These are phyloP conservation scores for Neodiprion pinetum DNA, from an alignment of 1,140 invertebrate species.

Conservation along the genomic window DNA sequence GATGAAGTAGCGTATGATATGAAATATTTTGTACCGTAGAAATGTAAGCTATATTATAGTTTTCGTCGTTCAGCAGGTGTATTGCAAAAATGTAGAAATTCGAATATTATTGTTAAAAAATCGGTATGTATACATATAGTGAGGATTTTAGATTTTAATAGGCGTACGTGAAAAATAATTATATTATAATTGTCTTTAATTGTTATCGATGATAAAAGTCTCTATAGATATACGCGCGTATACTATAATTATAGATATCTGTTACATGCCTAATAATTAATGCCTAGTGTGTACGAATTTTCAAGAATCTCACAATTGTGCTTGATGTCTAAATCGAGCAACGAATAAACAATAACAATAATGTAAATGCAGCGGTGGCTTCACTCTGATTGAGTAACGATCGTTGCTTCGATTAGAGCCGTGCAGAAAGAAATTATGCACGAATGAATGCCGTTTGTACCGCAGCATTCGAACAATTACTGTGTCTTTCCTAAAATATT, in stretches of 20 bases:
- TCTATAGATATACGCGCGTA: not conserved
- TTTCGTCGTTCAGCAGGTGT: no score
- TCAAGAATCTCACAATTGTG: not conserved
- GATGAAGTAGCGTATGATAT: not conserved
- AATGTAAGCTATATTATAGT: not conserved
- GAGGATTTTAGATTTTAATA: no score
- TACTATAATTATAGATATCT: not conserved
- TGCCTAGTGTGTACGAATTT: not conserved
- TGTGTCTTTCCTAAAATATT: not conserved
- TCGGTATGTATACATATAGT: no score
- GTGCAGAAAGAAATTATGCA: not conserved
- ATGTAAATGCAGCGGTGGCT: not conserved
- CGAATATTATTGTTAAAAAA: no score
- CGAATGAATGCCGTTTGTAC: not conserved
- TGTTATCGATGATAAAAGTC: not conserved
- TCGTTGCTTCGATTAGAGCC: no score
- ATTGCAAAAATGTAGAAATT: no score
- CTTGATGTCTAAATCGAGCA: not conserved
- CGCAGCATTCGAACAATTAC: not conserved
- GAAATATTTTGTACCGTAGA: not conserved
- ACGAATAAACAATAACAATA: not conserved
- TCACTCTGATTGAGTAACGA: not conserved
- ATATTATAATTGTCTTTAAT: not conserved
- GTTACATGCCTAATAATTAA: not conserved
- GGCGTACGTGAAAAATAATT: not conserved